phyloP scores from a whole-genome alignment of 2,113 vertebrate genomes.

The Eolophus roseicapilla region DNA sequence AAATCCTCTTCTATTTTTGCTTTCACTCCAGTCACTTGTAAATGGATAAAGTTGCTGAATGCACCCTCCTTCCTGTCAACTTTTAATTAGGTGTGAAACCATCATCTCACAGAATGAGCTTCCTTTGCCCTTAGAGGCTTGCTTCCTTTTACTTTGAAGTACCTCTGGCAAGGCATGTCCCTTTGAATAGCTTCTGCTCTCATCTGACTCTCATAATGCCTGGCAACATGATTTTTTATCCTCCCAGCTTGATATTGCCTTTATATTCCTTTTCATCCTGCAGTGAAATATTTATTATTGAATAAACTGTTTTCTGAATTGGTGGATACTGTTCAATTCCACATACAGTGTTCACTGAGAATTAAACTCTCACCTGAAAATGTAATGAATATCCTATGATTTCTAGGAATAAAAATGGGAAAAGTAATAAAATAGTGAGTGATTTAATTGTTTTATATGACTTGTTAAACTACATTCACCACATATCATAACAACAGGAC shows the following conservation, averaged over 20 bases:
- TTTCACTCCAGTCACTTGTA: neutral
- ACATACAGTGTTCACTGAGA: neutral
- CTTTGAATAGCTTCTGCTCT: neutral
- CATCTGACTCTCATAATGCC: neutral
- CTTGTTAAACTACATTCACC: neutral
- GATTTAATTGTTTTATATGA: neutral
- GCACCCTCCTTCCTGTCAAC: neutral
- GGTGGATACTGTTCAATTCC: neutral
- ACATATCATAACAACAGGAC: neutral
- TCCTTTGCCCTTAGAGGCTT: neutral
- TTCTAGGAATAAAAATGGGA: neutral
- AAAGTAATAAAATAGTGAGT: neutral
- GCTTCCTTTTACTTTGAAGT: slow-evolving; percentile 7
- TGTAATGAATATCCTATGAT: neutral
- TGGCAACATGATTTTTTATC: neutral
- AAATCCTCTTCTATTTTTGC: neutral
- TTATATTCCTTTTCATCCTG: neutral
- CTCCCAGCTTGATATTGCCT: neutral
- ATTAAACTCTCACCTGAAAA: neutral
- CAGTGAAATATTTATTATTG: slow-evolving; percentile 26
- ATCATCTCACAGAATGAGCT: neutral
- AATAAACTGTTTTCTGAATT: slow-evolving; percentile 24
- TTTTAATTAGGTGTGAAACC: slow-evolving; percentile 6
- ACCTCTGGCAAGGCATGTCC: neutral
- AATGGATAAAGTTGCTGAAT: neutral